These are phyloP conservation scores for Pampus argenteus DNA, from an alignment of 2,797 vertebrate species.

Conservation along the genomic window DNA sequence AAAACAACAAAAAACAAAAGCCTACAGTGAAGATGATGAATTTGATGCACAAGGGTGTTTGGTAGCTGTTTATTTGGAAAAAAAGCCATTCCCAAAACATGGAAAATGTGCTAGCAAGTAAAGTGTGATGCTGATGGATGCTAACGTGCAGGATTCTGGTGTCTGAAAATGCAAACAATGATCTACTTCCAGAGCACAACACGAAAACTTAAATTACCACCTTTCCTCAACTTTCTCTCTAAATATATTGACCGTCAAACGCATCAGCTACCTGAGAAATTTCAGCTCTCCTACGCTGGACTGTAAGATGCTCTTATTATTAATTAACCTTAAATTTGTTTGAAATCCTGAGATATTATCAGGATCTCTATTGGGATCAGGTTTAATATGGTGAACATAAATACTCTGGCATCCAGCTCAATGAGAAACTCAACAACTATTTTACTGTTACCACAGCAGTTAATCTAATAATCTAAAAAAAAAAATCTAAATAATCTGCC, in stretches of 20 bases:
- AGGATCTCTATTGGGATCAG: background rate
- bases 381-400: background rate
- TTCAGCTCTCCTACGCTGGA: background rate
- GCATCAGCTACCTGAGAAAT: background rate
- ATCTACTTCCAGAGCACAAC: background rate
- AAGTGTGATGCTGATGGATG: background rate
- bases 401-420: background rate
- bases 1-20: too few species aligned
- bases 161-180: background rate
- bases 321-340: background rate
- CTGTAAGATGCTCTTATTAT: background rate
- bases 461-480: background rate
- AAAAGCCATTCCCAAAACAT: too few species aligned
- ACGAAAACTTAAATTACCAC: background rate
- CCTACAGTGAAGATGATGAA: constrained; percentile 3
- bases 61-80: constrained; percentile 16
- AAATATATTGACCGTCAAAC: background rate
- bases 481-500: background rate
- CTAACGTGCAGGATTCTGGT: background rate
- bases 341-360: background rate
- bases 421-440: background rate
- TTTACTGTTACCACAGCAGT: background rate
- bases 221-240: background rate
- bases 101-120: background rate
- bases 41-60: constrained; percentile 1